Base-by-base conservation (phyloP, 2,888 invertebrate species). In the Scaptomyza flava region DNA sequence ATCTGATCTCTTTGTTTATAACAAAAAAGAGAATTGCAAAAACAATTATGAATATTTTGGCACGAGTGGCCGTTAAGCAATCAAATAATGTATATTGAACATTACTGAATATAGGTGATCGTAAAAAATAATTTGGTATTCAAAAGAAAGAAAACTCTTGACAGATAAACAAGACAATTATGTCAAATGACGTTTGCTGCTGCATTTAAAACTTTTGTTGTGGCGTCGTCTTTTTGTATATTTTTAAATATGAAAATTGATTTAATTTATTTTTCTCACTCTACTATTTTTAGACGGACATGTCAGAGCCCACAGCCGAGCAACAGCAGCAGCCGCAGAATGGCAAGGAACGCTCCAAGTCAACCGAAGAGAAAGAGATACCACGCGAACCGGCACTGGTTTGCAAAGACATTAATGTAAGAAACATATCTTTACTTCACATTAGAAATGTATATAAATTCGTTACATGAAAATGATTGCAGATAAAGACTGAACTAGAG, bases 331-430 rank as follows among this genome's bases (percentile, higher is more conserved):
- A 89, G 70, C 74, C 81, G 48, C 83, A 89, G 67, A 90, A 90
- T 69, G 89, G 90, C 69, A 89, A 84, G 78, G 90, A 90, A 72
- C 90, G 90, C 67, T 90, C 90, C 80, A 89, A 80, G 70, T 91
- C 90, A 12, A 87, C 90, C 36, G 96, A 96, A 90, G 95, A 94
- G 89, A 94, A 94, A 84, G 95, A 95, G 91, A 94, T 94, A 82
- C 93, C 93, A 66, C 93, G 95, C 57, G 96, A 96, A 90, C 97
- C 97, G 52, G 96, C 97, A 43, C 95, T 97, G 84, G 95, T 96
- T 41, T 97, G 94, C 92, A 94, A 93, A 80, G 95, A 95, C 89
- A 92, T 96, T 76, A 95, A 96, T 90, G 95, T 96, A 90, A 94
- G 94, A 7, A 27, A 27, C 27, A 6, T 6, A 27, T 27, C 3